A percentile compares a stretch with the other conserved stretches of the same genome.
phyloP scores from a whole-genome alignment of 2,113 vertebrate species.

The Picathartes gymnocephalus region DNA sequence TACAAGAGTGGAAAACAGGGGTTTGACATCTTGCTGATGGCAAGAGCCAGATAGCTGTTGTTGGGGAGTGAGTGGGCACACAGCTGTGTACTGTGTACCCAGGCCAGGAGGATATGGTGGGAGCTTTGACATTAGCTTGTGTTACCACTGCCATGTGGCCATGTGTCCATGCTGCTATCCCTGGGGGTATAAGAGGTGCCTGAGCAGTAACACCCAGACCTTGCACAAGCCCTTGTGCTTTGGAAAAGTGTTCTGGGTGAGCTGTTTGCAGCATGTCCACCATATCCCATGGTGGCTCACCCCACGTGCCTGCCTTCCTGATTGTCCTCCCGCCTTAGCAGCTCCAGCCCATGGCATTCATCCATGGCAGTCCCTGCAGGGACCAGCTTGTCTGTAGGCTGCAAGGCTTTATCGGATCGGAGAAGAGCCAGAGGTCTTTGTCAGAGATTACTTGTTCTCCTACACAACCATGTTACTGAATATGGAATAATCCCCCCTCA shows the following conservation, averaged over 20 bases:
- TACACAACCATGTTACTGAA: conserved; percentile 24
- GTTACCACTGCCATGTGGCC: neutral
- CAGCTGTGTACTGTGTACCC: neutral
- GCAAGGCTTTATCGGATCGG: neutral
- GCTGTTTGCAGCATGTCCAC: neutral
- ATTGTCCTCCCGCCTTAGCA: neutral
- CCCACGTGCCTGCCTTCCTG: neutral
- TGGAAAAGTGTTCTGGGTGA: neutral
- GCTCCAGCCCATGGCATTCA: neutral
- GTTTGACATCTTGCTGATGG: neutral
- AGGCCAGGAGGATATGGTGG: neutral
- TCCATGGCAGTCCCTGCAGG: neutral
- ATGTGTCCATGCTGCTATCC: neutral
- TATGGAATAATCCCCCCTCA: neutral
- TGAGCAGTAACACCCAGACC: neutral
- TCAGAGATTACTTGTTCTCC: conserved; percentile 45
- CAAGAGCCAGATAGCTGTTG: neutral
- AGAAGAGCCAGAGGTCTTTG: conserved; percentile 14
- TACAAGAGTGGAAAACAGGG: neutral
- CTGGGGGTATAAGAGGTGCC: neutral
- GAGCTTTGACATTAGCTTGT: neutral
- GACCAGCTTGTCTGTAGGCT: conserved; percentile 15
- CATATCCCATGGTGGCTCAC: rapidly evolving
- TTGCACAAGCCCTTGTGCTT: neutral
- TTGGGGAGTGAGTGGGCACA: neutral